phyloP scores from a whole-genome alignment of 2,797 vertebrate genomes.

The Lagodon rhomboides region DNA sequence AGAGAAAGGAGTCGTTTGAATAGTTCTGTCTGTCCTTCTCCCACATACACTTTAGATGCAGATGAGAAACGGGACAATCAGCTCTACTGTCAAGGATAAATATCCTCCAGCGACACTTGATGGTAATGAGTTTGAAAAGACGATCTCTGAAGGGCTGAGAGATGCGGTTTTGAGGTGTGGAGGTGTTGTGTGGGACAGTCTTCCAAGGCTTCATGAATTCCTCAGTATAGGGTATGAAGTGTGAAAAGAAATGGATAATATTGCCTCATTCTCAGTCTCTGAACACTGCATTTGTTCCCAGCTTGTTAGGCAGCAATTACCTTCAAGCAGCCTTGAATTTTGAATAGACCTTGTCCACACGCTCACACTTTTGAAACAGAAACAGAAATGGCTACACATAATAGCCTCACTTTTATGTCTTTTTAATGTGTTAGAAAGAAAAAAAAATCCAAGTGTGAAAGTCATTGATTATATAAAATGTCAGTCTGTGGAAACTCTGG shows the following conservation, averaged over 20 bases:
- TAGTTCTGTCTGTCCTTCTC: background rate
- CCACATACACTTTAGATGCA: constrained; percentile 8
- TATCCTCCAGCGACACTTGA: constrained; percentile 18
- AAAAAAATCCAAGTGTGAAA: background rate
- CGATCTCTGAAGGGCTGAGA: constrained; percentile 19
- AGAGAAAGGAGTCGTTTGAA: background rate
- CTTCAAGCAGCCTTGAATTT: background rate
- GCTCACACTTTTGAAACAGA: background rate
- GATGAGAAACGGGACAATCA: constrained; percentile 29
- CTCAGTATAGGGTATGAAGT: constrained; percentile 10
- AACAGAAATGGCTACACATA: background rate
- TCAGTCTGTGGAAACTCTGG: background rate
- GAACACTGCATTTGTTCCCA: background rate
- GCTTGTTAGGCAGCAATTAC: background rate
- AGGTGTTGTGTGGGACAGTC: constrained; percentile 30
- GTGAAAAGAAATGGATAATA: constrained; percentile 8
- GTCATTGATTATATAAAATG: background rate
- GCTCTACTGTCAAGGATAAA: constrained; percentile 3
- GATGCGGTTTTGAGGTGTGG: constrained; percentile 25
- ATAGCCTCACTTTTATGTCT: background rate
- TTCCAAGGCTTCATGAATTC: constrained; percentile 19
- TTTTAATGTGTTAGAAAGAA: background rate
- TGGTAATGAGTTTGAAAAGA: constrained; percentile 26
- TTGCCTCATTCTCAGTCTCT: background rate
- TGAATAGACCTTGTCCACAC: background rate